Conservation (phyloP, 2,113 vertebrate genomes). For the Hydropotes inermis region DNA sequence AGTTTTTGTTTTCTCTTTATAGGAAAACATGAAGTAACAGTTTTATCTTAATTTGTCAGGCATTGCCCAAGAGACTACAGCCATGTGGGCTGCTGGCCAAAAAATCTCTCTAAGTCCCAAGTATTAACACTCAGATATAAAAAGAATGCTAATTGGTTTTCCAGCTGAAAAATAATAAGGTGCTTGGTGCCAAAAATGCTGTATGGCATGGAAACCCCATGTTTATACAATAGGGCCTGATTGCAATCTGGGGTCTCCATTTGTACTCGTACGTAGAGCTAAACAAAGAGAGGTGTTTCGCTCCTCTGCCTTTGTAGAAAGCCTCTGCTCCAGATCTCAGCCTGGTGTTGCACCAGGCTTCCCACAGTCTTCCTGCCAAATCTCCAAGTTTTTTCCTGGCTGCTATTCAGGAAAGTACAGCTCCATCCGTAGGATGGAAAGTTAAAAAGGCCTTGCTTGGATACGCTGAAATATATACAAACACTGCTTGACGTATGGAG, state of each 20-base stretch:
- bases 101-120: conserved; percentile 70
- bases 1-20: conserved; percentile 87
- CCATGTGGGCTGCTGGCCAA: conserved; percentile 80
- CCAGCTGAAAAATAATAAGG: conserved; percentile 85
- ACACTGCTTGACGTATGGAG: conserved; percentile 83
- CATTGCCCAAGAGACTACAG: conserved; percentile 81
- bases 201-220: conserved; percentile 80
- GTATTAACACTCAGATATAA: conserved; percentile 83
- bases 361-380: conserved; percentile 92
- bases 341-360: conserved; percentile 86
- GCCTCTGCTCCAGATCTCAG: conserved; percentile 80
- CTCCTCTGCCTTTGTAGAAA: conserved; percentile 84
- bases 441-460: conserved; percentile 93
- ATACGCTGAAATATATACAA: conserved; percentile 92
- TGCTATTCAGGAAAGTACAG: conserved; percentile 96
- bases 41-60: conserved; percentile 93
- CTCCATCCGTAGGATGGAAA: conserved; percentile 92
- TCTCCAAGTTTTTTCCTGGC: conserved; percentile 97
- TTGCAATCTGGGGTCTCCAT: conserved; percentile 80
- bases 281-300: conserved; percentile 87
- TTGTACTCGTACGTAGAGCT: conserved; percentile 72
- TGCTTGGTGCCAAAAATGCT: conserved; percentile 78
- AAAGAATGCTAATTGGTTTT: conserved; percentile 85
- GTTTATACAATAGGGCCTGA: conserved; percentile 83
- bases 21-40: conserved; percentile 86